Percentiles rank a stretch among this genome's conserved stretches.
These are phyloP conservation scores for Ceramica pisi DNA, from an alignment of 2,888 invertebrate species.

Conservation along the genomic window DNA sequence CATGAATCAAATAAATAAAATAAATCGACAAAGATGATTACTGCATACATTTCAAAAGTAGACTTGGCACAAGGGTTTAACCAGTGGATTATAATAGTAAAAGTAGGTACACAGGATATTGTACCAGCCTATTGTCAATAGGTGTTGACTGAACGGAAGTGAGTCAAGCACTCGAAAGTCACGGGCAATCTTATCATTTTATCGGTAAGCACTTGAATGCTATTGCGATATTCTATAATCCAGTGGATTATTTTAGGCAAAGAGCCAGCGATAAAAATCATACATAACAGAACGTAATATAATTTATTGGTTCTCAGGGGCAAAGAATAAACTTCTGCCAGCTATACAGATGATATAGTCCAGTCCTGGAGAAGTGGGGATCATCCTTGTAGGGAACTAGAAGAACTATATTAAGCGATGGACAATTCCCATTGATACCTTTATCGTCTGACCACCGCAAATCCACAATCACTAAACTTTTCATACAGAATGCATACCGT, in stretches of 20 bases:
- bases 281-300: conserved; percentile 23
- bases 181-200: conserved; percentile 54
- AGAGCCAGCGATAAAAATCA: conserved; percentile 52
- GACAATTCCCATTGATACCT: background rate
- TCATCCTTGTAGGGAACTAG: background rate
- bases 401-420: background rate
- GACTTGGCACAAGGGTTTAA: background rate
- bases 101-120: conserved; percentile 43
- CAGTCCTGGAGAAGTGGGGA: background rate
- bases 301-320: conserved; percentile 32
- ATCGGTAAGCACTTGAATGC: conserved; percentile 50
- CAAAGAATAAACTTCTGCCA: background rate
- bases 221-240: conserved; percentile 57
- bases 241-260: conserved; percentile 31
- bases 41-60: background rate
- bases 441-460: background rate
- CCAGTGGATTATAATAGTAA: conserved; percentile 10
- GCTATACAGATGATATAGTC: background rate
- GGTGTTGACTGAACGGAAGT: conserved; percentile 50
- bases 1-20: too few species aligned
- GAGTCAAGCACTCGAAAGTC: conserved; percentile 52
- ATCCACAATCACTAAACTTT: conserved; percentile 18
- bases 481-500: conserved; percentile 17
- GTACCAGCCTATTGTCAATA: conserved; percentile 35
- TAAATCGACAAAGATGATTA: background rate